Evolutionary conservation across 2,113 vertebrate genomes (phyloP).

Genomic region (Pteruthius melanotis): DNA sequence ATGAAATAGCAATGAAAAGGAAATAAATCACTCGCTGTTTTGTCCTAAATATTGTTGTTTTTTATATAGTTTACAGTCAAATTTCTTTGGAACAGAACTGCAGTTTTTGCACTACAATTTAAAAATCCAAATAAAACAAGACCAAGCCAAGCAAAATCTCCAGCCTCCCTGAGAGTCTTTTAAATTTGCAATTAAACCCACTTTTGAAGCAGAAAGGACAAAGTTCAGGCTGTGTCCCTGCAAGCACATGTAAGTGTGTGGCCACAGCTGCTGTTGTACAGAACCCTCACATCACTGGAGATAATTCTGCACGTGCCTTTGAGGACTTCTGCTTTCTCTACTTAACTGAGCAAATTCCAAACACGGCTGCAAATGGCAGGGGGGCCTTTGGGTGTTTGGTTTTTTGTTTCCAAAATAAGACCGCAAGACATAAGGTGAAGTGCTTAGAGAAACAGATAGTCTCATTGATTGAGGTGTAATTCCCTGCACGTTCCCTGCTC

Average conservation of each 20-base stretch:
- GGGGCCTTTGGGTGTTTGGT: fast-evolving
- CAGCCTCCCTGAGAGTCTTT: neutral
- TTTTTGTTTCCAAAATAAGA: neutral
- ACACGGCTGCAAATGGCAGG: neutral
- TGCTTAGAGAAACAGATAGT: neutral
- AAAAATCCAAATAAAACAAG: neutral
- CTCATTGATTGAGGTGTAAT: neutral
- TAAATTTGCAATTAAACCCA: neutral
- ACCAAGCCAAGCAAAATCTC: neutral
- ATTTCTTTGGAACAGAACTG: neutral
- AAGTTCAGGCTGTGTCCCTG: neutral
- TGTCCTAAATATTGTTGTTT: neutral
- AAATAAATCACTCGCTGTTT: neutral
- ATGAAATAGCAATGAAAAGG: neutral
- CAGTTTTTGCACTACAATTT: neutral
- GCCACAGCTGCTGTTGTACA: neutral
- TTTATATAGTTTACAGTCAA: neutral
- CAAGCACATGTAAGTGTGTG: neutral
- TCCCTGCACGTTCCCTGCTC: neutral
- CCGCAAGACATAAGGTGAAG: neutral
- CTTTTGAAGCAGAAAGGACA: neutral
- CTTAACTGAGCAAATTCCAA: neutral
- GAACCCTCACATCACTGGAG: neutral
- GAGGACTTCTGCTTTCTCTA: neutral
- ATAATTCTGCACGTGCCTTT: neutral